These are phyloP conservation scores for Sisyra nigra DNA, from an alignment of 2,888 invertebrate genomes.

Conservation along the genomic window DNA sequence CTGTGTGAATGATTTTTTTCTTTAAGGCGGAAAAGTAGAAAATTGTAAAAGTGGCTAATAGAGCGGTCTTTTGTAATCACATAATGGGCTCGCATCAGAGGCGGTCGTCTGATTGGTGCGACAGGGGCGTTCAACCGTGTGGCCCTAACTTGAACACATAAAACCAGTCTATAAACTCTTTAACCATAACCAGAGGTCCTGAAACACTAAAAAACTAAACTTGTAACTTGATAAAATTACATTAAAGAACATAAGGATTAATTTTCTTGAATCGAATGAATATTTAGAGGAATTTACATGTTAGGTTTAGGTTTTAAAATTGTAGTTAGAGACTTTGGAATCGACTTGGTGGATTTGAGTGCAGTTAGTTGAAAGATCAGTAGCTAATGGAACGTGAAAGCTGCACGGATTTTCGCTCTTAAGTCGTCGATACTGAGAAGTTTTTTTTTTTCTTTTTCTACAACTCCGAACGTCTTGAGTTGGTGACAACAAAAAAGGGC, in stretches of 20 bases:
- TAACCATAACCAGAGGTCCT: background rate
- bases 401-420: conserved; percentile 7
- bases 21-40: conserved; percentile 8
- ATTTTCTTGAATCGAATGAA: too few relatives aligned
- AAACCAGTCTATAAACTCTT: background rate
- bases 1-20: background rate
- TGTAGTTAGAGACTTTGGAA: background rate
- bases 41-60: conserved; percentile 10
- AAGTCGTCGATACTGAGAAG: conserved; percentile 4
- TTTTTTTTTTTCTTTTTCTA: too few relatives aligned
- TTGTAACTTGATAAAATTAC: too few relatives aligned
- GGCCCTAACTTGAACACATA: background rate
- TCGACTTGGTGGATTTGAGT: background rate
- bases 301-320: too few relatives aligned
- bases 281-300: too few relatives aligned
- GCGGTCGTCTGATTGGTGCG: conserved; percentile 4
- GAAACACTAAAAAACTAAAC: background rate
- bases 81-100: conserved; percentile 8
- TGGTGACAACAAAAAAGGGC: too few relatives aligned
- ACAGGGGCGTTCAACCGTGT: conserved; percentile 8
- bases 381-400: conserved; percentile 8
- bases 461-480: too few relatives aligned
- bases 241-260: too few relatives aligned
- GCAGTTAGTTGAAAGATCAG: conserved; percentile 4
- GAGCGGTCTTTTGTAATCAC: conserved; percentile 8